Evolutionary conservation across 2,888 invertebrate genomes (phyloP).

Genomic region (Caradrina clavipalpis): DNA sequence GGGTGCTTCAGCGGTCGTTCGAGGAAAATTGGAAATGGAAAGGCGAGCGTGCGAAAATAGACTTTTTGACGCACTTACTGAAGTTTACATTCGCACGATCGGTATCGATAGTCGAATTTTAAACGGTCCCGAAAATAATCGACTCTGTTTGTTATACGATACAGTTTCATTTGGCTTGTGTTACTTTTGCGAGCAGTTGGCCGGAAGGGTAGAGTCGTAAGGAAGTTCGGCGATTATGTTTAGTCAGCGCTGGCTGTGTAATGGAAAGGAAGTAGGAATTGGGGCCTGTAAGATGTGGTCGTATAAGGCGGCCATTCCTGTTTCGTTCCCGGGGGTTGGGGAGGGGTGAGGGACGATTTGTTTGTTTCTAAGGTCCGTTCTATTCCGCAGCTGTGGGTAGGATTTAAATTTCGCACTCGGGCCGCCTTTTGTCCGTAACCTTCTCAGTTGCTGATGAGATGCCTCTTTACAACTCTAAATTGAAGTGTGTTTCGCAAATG

Average conservation of each 20-base stretch:
- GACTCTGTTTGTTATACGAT: slow-evolving; percentile 71
- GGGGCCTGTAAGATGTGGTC: slow-evolving; percentile 91
- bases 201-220: slow-evolving; percentile 91
- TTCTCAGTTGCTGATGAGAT: slow-evolving; percentile 85
- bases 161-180: slow-evolving; percentile 76
- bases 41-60: slow-evolving; percentile 66
- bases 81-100: slow-evolving; percentile 70
- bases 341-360: slow-evolving; percentile 80
- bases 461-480: slow-evolving; percentile 87
- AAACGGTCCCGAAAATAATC: slow-evolving; percentile 58
- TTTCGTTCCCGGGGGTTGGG: slow-evolving; percentile 66
- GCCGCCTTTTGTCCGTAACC: slow-evolving; percentile 83
- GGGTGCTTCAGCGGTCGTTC: slow-evolving; percentile 87
- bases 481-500: slow-evolving; percentile 80
- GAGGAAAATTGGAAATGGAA: slow-evolving; percentile 88
- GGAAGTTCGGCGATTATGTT: slow-evolving; percentile 91
- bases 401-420: slow-evolving; percentile 86
- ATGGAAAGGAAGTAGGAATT: slow-evolving; percentile 91
- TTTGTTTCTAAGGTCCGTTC: slow-evolving; percentile 88
- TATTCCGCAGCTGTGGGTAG: slow-evolving; percentile 86
- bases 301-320: slow-evolving; percentile 86
- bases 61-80: slow-evolving; percentile 63
- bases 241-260: slow-evolving; percentile 89
- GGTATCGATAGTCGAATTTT: slow-evolving; percentile 69
- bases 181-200: slow-evolving; percentile 75